These are phyloP conservation scores for Thereva unica DNA, from an alignment of 2,888 invertebrate species.

Conservation along the genomic window DNA sequence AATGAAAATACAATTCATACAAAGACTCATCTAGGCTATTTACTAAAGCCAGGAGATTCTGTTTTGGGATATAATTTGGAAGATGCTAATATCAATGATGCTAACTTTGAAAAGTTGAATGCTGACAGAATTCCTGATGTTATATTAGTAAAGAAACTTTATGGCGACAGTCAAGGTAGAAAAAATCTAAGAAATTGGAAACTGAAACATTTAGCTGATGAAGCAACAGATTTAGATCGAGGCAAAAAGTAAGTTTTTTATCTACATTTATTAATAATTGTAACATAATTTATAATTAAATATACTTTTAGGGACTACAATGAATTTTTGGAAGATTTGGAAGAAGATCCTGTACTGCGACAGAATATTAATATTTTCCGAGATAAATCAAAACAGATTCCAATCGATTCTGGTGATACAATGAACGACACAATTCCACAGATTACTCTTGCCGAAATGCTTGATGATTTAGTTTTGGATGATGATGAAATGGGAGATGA, in stretches of 20 bases:
- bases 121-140: slow-evolving; percentile 79
- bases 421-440: slow-evolving; percentile 71
- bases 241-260: slow-evolving; percentile 62
- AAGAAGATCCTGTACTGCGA: slow-evolving; percentile 88
- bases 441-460: slow-evolving; percentile 89
- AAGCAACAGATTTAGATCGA: slow-evolving; percentile 65
- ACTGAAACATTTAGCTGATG: slow-evolving; percentile 80
- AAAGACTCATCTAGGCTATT: slow-evolving; percentile 90
- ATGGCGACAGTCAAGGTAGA: slow-evolving; percentile 72
- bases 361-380: slow-evolving; percentile 94
- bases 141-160: slow-evolving; percentile 91
- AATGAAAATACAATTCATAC: slow-evolving; percentile 82
- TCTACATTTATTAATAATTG: slow-evolving; percentile 46
- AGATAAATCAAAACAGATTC: slow-evolving; percentile 59
- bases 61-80: slow-evolving; percentile 89
- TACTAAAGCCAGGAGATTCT: slow-evolving; percentile 90
- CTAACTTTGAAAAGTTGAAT: slow-evolving; percentile 81
- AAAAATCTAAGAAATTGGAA: slow-evolving; percentile 87
- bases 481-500: slow-evolving; percentile 76
- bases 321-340: slow-evolving; percentile 95
- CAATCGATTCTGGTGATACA: slow-evolving; percentile 64
- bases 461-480: slow-evolving; percentile 83
- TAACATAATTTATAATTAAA: slow-evolving; percentile 21
- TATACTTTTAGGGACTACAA: slow-evolving; percentile 76
- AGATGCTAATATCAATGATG: slow-evolving; percentile 91